Base-by-base conservation (phyloP, 2,113 vertebrate genomes). In the Bubo blakistoni region DNA sequence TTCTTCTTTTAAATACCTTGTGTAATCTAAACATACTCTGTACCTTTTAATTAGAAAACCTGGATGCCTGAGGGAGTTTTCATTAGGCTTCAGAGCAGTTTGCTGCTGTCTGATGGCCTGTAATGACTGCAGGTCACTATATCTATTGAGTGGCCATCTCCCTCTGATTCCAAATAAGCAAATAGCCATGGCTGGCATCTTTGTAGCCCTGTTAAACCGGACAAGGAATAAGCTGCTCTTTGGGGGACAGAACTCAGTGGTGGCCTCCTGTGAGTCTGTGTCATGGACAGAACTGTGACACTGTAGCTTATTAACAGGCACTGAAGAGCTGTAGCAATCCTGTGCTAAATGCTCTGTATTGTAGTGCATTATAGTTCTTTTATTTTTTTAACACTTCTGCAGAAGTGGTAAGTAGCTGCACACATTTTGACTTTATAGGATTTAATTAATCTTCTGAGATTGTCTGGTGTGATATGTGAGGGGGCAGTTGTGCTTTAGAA, bases 11-110 rank as follows among this genome's bases (percentile, higher is more conserved):
- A 30, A 81, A 36, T 25, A 16, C 36, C 3, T 55, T 52, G 16
- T 0, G 1, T 52, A 17, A 34, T 26, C 34, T 82, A 12, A 76
- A n/a, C 27, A 22, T 6, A 5, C 1, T 30, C 12, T 58, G 16
- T 24, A 7, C 30, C 30, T 72, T 87, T 71, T 34, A 12, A 62
- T 7, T 40, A 40, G 26, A 30, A 65, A 59, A 9, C 13, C 24
- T 80, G 61, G n/a, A 5, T 78, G 51, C 46, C 51, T 44, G 46
- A 16, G 72, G 69, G 51, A 36, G n/a, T 15, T 77, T 44, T 81
- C 6, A 17, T 51, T 46, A 17, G 13, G 10, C 38, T 73, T 66
- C 69, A 44, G 84, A 54, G 73, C 51, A 26, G n/a, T 55, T 81
- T 78, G 84, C 44, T 59, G 7, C 67, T 44, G 3, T n/a, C 34